These are phyloP conservation scores for Parthenolecanium corni DNA, from an alignment of 2,888 invertebrate species.

Conservation along the genomic window DNA sequence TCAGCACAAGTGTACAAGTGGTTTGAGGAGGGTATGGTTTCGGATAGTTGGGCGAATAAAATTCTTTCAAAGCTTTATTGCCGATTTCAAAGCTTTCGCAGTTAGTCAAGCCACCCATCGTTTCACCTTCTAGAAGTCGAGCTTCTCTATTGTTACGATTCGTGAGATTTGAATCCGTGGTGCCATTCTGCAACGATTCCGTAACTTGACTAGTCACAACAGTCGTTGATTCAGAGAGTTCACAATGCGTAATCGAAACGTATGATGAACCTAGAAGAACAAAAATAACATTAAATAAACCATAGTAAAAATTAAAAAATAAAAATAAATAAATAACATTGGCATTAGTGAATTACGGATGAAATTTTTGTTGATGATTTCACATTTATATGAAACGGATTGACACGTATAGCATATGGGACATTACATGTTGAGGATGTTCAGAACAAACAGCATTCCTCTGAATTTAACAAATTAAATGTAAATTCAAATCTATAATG, in stretches of 20 bases:
- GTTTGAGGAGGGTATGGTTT: constrained; percentile 53
- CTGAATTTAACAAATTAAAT: no score
- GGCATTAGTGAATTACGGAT: no score
- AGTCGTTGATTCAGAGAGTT: background rate
- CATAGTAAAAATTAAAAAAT: no score
- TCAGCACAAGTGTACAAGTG: constrained; percentile 53
- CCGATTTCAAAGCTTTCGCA: constrained; percentile 23
- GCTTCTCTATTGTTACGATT: constrained; percentile 11
- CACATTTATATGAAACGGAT: no score
- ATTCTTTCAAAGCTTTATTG: constrained; percentile 43
- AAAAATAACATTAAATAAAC: no score
- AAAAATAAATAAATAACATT: no score
- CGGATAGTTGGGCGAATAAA: constrained; percentile 60
- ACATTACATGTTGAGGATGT: no score
- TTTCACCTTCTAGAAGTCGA: constrained; percentile 13
- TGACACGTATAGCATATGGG: no score
- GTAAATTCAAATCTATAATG: no score
- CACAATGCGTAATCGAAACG: constrained; percentile 17
- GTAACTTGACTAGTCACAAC: background rate
- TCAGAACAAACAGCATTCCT: no score
- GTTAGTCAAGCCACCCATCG: constrained; percentile 18
- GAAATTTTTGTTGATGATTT: no score
- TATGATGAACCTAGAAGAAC: constrained; percentile 20
- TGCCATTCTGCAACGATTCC: background rate
- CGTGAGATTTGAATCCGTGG: background rate